Evolutionary conservation across 2,797 vertebrate species (phyloP).

Genomic region (Naso thynnoides): DNA sequence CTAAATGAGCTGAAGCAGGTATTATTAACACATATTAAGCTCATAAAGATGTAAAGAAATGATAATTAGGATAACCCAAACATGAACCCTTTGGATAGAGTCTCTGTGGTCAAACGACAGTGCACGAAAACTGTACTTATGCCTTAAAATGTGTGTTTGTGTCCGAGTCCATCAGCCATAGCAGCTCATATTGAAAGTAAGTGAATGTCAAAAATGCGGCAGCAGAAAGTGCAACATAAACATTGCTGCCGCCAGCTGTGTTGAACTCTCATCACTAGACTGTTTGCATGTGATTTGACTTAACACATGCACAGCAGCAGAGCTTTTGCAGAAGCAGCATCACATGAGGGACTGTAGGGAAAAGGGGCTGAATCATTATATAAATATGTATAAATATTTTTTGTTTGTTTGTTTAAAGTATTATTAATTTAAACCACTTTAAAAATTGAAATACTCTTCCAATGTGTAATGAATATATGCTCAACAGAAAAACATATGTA

Average conservation of each 20-base stretch:
- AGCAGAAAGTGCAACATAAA: not conserved
- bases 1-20: too few species aligned
- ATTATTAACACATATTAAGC: too few species aligned
- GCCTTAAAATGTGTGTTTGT: slow-evolving; percentile 16
- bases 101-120: not conserved
- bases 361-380: too few species aligned
- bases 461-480: not conserved
- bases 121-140: not conserved
- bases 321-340: not conserved
- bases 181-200: slow-evolving; percentile 25
- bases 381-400: too few species aligned
- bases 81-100: too few species aligned
- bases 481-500: too few species aligned
- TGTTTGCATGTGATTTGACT: not conserved
- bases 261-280: not conserved
- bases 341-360: not conserved
- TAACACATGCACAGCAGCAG: not conserved
- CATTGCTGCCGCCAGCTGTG: not conserved
- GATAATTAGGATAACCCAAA: too few species aligned
- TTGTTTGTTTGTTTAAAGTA: too few species aligned
- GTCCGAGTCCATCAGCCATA: slow-evolving; percentile 15
- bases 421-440: too few species aligned
- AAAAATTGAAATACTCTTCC: too few species aligned
- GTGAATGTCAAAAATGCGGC: slow-evolving; percentile 8
- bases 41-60: too few species aligned